A percentile compares a stretch with the other conserved stretches of the same genome.
Conservation (phyloP, 2,888 invertebrate species). For the Orchesellides sinensis region DNA sequence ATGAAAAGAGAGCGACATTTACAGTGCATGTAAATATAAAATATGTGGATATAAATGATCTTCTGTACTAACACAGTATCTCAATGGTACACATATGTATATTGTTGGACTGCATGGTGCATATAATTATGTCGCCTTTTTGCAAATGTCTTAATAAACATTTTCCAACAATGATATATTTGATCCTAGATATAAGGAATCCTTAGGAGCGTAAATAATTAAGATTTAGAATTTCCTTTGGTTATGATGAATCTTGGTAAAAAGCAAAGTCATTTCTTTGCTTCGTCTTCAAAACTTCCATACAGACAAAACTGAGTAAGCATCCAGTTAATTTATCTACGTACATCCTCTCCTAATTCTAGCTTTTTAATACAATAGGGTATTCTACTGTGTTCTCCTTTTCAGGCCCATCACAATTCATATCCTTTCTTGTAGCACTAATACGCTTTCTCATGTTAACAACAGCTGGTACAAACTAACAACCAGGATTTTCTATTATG, state of each 20-base stretch:
- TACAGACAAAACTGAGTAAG: too few species aligned
- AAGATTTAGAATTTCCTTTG: constrained; percentile 48
- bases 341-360: constrained; percentile 23
- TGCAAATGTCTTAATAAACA: too few species aligned
- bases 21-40: too few species aligned
- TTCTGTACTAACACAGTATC: too few species aligned
- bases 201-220: constrained; percentile 46
- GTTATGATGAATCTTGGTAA: constrained; percentile 29
- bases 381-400: constrained; percentile 25
- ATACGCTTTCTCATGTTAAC: constrained; percentile 46
- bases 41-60: too few species aligned
- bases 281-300: background rate
- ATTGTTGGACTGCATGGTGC: too few species aligned
- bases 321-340: too few species aligned
- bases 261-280: constrained; percentile 33
- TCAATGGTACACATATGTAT: too few species aligned
- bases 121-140: too few species aligned
- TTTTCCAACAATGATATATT: background rate
- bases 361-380: constrained; percentile 22
- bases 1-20: too few species aligned
- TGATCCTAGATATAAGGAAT: background rate
- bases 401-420: constrained; percentile 30
- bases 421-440: constrained; percentile 36
- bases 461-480: constrained; percentile 48
- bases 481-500: constrained; percentile 45